These are phyloP conservation scores for Chrysolina oricalcia DNA, from an alignment of 2,888 invertebrate genomes.

Conservation along the genomic window DNA sequence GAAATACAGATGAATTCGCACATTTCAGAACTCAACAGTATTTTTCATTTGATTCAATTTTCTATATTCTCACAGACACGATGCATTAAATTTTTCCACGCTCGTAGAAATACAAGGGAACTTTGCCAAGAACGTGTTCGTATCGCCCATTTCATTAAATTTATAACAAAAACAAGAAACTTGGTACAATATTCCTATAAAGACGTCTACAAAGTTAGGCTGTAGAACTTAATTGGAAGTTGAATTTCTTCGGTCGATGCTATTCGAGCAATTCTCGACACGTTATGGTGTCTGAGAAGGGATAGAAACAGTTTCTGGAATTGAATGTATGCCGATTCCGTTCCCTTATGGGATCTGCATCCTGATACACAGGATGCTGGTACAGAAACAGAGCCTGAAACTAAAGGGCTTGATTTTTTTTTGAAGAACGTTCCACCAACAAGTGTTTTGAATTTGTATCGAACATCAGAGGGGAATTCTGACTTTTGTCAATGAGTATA, in stretches of 20 bases:
- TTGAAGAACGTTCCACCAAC: too few relatives aligned
- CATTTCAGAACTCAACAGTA: neutral
- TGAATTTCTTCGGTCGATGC: slow-evolving; percentile 39
- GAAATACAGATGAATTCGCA: neutral
- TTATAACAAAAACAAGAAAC: slow-evolving; percentile 46
- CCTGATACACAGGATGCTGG: neutral
- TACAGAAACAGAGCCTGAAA: neutral
- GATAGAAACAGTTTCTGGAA: neutral
- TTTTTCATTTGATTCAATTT: slow-evolving; percentile 21
- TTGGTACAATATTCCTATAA: slow-evolving; percentile 52
- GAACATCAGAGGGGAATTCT: too few relatives aligned
- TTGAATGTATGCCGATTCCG: neutral
- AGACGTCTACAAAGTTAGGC: slow-evolving; percentile 59
- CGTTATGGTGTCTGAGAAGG: slow-evolving; percentile 4
- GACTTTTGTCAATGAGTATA: too few relatives aligned
- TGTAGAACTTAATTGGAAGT: slow-evolving; percentile 47
- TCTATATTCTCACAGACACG: slow-evolving; percentile 12
- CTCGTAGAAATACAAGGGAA: slow-evolving; percentile 24
- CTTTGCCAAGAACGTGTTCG: slow-evolving; percentile 38
- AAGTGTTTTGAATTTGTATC: too few relatives aligned
- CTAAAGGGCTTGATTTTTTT: neutral
- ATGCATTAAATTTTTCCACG: slow-evolving; percentile 8
- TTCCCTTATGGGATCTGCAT: neutral
- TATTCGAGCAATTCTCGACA: neutral
- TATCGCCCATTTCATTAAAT: slow-evolving; percentile 36